Percentiles rank a stretch among this genome's conserved stretches.
Evolutionary conservation across 1,140 invertebrate species (phyloP).

Genomic region (Trachymyrmex septentrionalis): DNA sequence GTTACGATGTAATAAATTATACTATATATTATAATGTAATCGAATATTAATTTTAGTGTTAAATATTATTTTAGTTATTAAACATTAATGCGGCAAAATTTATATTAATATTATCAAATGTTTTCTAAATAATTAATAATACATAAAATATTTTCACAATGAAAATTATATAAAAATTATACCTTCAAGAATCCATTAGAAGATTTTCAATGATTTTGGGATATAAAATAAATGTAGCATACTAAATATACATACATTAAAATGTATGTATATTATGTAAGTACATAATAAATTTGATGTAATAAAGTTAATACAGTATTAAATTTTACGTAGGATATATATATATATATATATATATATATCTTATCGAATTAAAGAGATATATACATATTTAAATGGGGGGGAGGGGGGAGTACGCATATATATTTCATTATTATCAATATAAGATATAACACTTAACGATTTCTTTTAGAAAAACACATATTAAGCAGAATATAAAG

Average conservation of each 20-base stretch:
- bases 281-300: neutral
- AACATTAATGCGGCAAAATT: neutral
- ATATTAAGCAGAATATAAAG: neutral
- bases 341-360: neutral
- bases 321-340: neutral
- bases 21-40: neutral
- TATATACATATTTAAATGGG: neutral
- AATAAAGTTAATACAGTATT: neutral
- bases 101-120: slow-evolving; percentile 1
- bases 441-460: neutral
- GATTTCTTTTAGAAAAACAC: neutral
- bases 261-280: neutral
- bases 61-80: neutral
- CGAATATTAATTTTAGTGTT: neutral
- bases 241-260: neutral
- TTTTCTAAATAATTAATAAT: no score
- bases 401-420: no score
- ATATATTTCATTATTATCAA: neutral
- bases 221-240: neutral
- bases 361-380: neutral
- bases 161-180: neutral
- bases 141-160: neutral
- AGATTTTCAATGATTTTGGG: neutral
- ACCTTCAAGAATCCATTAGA: neutral
- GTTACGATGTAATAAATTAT: neutral